Evolutionary conservation across 1,140 invertebrate species (phyloP).

Genomic region (Monomorium pharaonis): DNA sequence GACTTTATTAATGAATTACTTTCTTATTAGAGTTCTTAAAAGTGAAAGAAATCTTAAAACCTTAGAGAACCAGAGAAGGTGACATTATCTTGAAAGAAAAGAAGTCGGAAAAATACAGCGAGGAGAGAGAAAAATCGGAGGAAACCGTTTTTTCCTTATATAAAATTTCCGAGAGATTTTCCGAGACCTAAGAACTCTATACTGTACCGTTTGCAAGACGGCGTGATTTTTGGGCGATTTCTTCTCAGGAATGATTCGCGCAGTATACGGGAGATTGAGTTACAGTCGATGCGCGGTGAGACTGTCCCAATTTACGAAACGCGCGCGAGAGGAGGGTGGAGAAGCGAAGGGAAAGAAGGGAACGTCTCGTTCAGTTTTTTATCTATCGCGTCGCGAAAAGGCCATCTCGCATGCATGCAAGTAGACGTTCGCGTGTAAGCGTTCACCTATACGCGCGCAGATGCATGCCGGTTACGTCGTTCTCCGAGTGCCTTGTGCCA

Average conservation of each 20-base stretch:
- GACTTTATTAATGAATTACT: too few relatives aligned
- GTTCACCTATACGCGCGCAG: conserved; percentile 52
- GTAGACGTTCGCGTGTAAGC: conserved; percentile 58
- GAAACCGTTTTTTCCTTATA: too few relatives aligned
- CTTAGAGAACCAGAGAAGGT: too few relatives aligned
- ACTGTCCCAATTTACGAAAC: conserved; percentile 44
- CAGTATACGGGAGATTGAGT: conserved; percentile 35
- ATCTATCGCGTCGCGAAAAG: conserved; percentile 53
- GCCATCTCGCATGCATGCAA: conserved; percentile 40
- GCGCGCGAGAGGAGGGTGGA: background rate
- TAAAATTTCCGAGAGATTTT: too few relatives aligned
- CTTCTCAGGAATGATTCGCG: background rate
- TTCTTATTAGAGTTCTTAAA: too few relatives aligned
- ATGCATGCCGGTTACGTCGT: conserved; percentile 64
- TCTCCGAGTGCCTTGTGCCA: conserved; percentile 73
- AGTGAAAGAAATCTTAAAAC: too few relatives aligned
- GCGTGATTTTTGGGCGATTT: background rate
- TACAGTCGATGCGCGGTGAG: conserved; percentile 6
- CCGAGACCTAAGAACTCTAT: too few relatives aligned
- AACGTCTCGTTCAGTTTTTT: conserved; percentile 41
- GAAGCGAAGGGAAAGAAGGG: background rate
- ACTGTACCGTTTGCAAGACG: background rate
- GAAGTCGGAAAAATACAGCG: too few relatives aligned
- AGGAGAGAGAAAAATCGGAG: too few relatives aligned
- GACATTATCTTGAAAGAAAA: too few relatives aligned